Conservation (phyloP, 2,888 invertebrate species). For the Eugnorisma glareosa region DNA sequence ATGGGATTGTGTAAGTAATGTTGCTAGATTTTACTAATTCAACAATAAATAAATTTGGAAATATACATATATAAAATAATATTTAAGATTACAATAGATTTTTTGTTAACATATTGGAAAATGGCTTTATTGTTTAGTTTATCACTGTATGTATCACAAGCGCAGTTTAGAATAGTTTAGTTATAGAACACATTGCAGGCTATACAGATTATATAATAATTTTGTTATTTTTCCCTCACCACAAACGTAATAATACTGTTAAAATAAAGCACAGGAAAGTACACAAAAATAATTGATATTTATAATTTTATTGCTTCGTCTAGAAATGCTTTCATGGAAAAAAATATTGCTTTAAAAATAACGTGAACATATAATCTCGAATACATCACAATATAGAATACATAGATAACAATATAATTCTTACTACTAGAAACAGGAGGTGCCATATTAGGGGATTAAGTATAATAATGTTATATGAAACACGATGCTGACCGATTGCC, state of each 20-base stretch:
- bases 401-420: conserved; percentile 77
- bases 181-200: conserved; percentile 52
- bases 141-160: conserved; percentile 69
- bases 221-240: conserved; percentile 61
- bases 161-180: conserved; percentile 43
- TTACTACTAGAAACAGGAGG: conserved; percentile 82
- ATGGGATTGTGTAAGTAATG: conserved; percentile 51
- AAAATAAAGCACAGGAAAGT: conserved; percentile 65
- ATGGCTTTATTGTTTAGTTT: conserved; percentile 52
- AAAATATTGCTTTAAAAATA: conserved; percentile 82
- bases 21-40: conserved; percentile 57
- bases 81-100: conserved; percentile 51
- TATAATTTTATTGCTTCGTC: conserved; percentile 82
- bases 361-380: conserved; percentile 81
- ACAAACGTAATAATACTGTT: conserved; percentile 69
- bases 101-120: conserved; percentile 61
- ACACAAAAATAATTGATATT: conserved; percentile 69
- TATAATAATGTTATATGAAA: conserved; percentile 66
- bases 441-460: conserved; percentile 76
- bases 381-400: conserved; percentile 80
- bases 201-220: conserved; percentile 59
- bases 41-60: conserved; percentile 51
- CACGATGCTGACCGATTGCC: conserved; percentile 68
- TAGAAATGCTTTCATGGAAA: conserved; percentile 78
- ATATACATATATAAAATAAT: conserved; percentile 52